Conservation (phyloP, 2,888 invertebrate genomes). For the Drosophila diplacantha region DNA sequence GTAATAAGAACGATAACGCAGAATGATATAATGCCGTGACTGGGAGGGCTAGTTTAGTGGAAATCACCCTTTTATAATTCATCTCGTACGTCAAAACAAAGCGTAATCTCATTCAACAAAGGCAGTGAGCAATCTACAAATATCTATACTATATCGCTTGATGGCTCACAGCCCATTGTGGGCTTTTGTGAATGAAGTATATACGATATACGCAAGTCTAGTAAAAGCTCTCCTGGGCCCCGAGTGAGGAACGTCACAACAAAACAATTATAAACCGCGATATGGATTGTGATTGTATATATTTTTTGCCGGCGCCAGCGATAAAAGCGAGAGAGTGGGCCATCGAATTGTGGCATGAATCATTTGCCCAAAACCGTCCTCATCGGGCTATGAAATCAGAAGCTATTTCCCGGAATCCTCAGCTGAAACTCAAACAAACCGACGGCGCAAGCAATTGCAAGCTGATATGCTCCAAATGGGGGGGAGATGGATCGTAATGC, state of each 20-base stretch:
- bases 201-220: slow-evolving; percentile 11
- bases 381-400: slow-evolving; percentile 61
- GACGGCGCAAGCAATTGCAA: slow-evolving; percentile 58
- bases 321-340: slow-evolving; percentile 13
- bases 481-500: slow-evolving; percentile 22
- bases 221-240: slow-evolving; percentile 42
- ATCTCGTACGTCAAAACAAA: background rate
- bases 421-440: slow-evolving; percentile 57
- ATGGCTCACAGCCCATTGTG: slow-evolving; percentile 8
- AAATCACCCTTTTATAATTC: slow-evolving; percentile 24
- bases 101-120: slow-evolving; percentile 2
- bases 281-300: slow-evolving; percentile 25
- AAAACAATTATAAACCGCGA: slow-evolving; percentile 33
- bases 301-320: slow-evolving; percentile 37
- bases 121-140: slow-evolving; percentile 12
- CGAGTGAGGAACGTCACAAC: slow-evolving; percentile 31
- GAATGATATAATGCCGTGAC: slow-evolving; percentile 22
- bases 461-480: slow-evolving; percentile 26
- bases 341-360: slow-evolving; percentile 44
- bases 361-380: slow-evolving; percentile 52
- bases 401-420: slow-evolving; percentile 51
- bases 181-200: slow-evolving; percentile 59
- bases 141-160: slow-evolving; percentile 11
- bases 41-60: background rate
- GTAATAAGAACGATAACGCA: slow-evolving; percentile 5